phyloP scores from a whole-genome alignment of 2,113 vertebrate species.

The Elgaria multicarinata region DNA sequence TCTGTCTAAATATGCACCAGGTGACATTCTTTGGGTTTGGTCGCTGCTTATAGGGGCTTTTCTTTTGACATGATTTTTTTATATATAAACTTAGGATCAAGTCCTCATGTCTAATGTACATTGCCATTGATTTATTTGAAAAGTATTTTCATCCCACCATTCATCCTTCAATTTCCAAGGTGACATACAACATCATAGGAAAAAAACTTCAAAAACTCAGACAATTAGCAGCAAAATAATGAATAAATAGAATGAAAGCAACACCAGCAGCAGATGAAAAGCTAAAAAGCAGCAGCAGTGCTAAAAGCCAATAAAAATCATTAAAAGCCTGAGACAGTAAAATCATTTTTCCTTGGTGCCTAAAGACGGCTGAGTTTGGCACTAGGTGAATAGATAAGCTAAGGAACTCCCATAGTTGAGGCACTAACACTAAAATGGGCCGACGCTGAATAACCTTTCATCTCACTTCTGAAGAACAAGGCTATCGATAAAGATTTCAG shows the following conservation, averaged over 20 bases:
- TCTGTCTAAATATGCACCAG: neutral
- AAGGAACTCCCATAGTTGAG: neutral
- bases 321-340: no score
- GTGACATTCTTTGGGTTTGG: neutral
- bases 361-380: neutral
- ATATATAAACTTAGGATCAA: neutral
- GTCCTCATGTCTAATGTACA: neutral
- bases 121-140: neutral
- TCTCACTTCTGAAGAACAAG: no score
- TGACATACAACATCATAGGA: no score
- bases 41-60: neutral
- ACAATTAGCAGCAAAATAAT: neutral
- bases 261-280: neutral
- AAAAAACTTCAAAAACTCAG: no score
- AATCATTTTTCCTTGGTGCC: no score
- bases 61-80: neutral
- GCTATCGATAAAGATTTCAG: no score
- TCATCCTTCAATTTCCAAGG: neutral
- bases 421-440: neutral
- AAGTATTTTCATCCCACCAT: neutral
- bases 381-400: neutral
- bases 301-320: neutral
- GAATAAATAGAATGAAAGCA: neutral
- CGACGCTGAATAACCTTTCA: no score
- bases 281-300: neutral